Evolutionary conservation across 2,113 vertebrate species (phyloP), one percentile per base, ranked within the genome.

Genomic region (Hiodon tergisus): DNA sequence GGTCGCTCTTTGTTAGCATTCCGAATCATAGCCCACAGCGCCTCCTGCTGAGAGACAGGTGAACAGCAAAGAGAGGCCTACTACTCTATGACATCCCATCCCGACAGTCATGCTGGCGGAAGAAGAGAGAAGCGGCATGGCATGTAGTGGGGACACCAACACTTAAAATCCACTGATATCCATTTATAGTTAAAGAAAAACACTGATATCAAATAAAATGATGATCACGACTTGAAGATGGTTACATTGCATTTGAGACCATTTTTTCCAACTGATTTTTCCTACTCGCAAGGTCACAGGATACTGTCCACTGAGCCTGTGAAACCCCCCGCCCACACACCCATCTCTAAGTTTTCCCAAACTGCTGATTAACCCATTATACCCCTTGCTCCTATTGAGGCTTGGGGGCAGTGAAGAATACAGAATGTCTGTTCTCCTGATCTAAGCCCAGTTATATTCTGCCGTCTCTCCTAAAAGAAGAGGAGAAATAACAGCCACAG

Each of bases 111-210:
- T 91, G 90, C 89, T 87, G 84, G 81, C 69, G 86, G 87, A 90
- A 85, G 88, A 86, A 87, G 87, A 91, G 84, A 91, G 89, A 88
- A 87, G 89, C 87, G 87, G 88, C 89, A 90, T 89, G 88, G 89
- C 87, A 90, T 90, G 90, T 91, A 88, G 89, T 88, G 90, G 84
- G 89, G 88, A 92, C 91, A 87, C 85, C 84, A 87, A 91, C 88
- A 92, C 83, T 91, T 79, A 90, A 91, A 82, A 71, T 90, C 90
- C 90, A 93, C 87, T 90, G 80, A 92, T 89, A 92, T 87, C 89
- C 89, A 92, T 88, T 86, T 83, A 91, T 89, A 90, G 31, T 31
- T 31, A 31, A 85, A 88, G 76, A 73, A 90, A 91, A 89, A 91
- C 89, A 91, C 87, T 90, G 81, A 93, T 90, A 92, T 90, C 86